Conservation (phyloP, 2,797 vertebrate genomes). For the Dicrostonyx torquatus region DNA sequence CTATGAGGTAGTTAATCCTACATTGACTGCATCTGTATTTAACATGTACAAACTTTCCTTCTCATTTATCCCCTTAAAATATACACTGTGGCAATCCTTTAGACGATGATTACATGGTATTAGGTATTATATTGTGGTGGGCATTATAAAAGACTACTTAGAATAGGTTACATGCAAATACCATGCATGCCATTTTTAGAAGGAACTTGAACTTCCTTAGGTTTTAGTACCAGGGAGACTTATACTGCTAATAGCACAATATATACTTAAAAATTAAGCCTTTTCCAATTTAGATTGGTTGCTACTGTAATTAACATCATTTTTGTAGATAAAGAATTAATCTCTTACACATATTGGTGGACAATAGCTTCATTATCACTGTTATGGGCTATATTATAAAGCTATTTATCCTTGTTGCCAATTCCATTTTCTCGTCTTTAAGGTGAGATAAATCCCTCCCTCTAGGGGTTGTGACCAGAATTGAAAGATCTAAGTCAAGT, state of each 20-base stretch:
- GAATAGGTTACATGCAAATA: neutral
- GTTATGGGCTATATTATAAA: neutral
- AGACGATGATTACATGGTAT: too few relatives aligned
- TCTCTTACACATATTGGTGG: neutral
- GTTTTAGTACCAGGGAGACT: neutral
- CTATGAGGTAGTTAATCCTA: neutral
- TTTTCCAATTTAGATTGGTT: neutral
- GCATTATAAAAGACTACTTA: neutral
- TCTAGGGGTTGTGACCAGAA: neutral
- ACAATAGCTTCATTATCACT: neutral
- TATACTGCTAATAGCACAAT: neutral
- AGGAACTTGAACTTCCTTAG: neutral
- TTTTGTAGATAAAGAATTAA: neutral
- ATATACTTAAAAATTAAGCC: neutral
- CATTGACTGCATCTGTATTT: neutral
- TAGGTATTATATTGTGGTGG: neutral
- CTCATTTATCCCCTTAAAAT: neutral
- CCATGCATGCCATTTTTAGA: neutral
- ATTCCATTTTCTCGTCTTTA: neutral
- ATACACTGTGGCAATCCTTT: neutral
- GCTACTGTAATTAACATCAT: neutral
- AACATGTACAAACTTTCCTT: neutral
- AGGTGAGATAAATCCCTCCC: neutral
- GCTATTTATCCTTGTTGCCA: neutral
- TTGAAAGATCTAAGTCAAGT: neutral